Percentiles rank a stretch among this genome's conserved stretches.
Evolutionary conservation across 2,113 vertebrate genomes (phyloP).

Genomic region (Xiphophorus couchianus): DNA sequence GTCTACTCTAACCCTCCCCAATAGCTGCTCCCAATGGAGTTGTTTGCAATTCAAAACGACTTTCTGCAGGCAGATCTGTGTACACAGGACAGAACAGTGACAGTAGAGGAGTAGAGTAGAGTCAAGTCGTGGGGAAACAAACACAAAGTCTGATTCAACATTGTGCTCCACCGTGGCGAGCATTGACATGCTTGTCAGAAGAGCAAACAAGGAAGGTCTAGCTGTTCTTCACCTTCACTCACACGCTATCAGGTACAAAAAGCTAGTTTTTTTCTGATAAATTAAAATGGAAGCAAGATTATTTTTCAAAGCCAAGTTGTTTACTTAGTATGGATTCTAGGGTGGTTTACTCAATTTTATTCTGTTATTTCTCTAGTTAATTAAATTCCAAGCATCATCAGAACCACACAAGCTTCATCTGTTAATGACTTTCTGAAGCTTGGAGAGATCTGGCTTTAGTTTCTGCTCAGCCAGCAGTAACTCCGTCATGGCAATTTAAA

Average conservation of each 20-base stretch:
- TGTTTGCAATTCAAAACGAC: conserved; percentile 55
- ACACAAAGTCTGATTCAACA: conserved; percentile 47
- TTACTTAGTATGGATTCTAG: neutral
- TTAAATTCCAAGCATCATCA: neutral
- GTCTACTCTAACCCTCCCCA: neutral
- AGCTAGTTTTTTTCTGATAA: neutral
- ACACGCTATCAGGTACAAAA: neutral
- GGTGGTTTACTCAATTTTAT: neutral
- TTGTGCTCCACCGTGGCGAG: conserved; percentile 3
- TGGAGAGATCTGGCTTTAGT: neutral
- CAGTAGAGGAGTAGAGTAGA: conserved; percentile 15
- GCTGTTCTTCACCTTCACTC: conserved; percentile 15
- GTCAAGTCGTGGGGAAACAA: conserved; percentile 23
- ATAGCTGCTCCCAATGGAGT: conserved; percentile 1
- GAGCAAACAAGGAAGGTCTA: conserved; percentile 36
- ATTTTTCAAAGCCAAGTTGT: neutral
- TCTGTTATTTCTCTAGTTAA: neutral
- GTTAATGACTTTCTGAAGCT: neutral
- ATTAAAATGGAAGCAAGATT: neutral
- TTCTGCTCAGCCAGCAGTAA: neutral
- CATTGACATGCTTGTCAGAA: conserved; percentile 25
- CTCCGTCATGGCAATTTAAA: neutral
- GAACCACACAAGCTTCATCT: neutral
- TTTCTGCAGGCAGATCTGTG: conserved; percentile 28
- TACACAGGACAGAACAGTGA: conserved; percentile 44